phyloP scores from a whole-genome alignment of 1,140 invertebrate genomes.

The Lasaia peninsularis region DNA sequence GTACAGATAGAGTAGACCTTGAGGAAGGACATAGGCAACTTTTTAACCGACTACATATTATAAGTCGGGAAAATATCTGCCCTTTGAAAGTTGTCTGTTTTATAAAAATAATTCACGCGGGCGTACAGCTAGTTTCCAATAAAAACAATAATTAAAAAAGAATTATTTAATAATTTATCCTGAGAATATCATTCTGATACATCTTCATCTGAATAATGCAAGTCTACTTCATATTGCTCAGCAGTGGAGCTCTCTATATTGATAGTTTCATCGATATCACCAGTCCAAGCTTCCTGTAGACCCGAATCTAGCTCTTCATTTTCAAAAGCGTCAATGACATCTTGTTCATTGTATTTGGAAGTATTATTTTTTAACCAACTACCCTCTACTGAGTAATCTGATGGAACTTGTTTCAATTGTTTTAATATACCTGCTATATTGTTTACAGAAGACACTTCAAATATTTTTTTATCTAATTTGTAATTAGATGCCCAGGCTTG shows the following conservation, averaged over 20 bases:
- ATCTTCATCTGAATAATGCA: slow-evolving; percentile 36
- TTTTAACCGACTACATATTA: too few species aligned
- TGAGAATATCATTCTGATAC: slow-evolving; percentile 11
- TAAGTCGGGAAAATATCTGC: too few species aligned
- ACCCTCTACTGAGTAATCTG: slow-evolving; percentile 32
- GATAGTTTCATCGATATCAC: slow-evolving; percentile 20
- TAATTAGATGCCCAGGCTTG: slow-evolving; percentile 48
- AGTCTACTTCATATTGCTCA: slow-evolving; percentile 23
- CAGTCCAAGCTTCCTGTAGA: slow-evolving; percentile 49
- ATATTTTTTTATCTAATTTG: slow-evolving; percentile 32
- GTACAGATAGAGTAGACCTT: too few species aligned
- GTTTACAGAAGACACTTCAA: slow-evolving; percentile 42
- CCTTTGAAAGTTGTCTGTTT: too few species aligned
- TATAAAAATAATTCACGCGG: too few species aligned
- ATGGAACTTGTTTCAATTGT: slow-evolving; percentile 43
- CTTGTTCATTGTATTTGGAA: slow-evolving; percentile 39
- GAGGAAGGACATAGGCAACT: too few species aligned
- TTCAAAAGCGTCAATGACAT: slow-evolving; percentile 45
- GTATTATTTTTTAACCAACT: slow-evolving; percentile 22
- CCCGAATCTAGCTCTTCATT: slow-evolving; percentile 49
- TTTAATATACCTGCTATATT: slow-evolving; percentile 48
- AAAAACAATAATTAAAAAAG: too few species aligned
- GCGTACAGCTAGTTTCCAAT: too few species aligned
- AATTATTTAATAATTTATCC: too few species aligned
- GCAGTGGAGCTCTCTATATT: slow-evolving; percentile 25